These are phyloP conservation scores for Craterocephalus amniculus DNA, from an alignment of 2,797 vertebrate species.

Conservation along the genomic window DNA sequence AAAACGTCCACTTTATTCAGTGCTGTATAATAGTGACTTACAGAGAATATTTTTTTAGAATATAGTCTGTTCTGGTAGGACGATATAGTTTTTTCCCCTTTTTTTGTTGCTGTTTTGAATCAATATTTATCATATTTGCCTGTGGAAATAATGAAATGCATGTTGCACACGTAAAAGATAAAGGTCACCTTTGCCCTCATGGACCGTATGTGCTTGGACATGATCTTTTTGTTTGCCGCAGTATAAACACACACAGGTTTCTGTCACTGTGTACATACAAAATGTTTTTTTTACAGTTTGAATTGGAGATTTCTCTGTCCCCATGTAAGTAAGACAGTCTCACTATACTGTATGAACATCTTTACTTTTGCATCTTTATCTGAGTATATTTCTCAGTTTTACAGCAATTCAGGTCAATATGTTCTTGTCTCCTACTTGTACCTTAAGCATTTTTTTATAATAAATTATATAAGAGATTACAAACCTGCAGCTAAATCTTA, in stretches of 20 bases:
- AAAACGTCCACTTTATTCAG: background rate
- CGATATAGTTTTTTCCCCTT: background rate
- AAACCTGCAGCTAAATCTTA: background rate
- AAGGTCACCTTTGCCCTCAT: constrained; percentile 37
- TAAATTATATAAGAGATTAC: constrained; percentile 5
- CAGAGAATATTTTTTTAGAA: background rate
- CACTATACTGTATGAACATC: background rate
- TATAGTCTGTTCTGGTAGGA: background rate
- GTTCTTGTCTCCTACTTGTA: background rate
- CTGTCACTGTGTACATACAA: constrained; percentile 14
- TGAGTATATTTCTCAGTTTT: background rate
- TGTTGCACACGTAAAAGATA: constrained; percentile 29
- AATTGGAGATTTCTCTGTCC: background rate
- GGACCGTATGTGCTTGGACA: constrained; percentile 32
- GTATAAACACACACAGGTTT: constrained; percentile 36
- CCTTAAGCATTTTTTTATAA: background rate
- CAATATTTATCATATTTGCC: constrained; percentile 23
- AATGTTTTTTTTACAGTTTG: constrained; percentile 6
- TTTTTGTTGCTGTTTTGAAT: constrained; percentile 7
- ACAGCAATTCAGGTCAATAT: background rate
- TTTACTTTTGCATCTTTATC: background rate
- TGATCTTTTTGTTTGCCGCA: constrained; percentile 37
- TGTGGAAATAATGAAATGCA: constrained; percentile 40
- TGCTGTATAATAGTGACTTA: background rate
- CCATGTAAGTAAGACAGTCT: no score